phyloP scores from a whole-genome alignment of 2,888 invertebrate species.

The Drosophila ezoana region DNA sequence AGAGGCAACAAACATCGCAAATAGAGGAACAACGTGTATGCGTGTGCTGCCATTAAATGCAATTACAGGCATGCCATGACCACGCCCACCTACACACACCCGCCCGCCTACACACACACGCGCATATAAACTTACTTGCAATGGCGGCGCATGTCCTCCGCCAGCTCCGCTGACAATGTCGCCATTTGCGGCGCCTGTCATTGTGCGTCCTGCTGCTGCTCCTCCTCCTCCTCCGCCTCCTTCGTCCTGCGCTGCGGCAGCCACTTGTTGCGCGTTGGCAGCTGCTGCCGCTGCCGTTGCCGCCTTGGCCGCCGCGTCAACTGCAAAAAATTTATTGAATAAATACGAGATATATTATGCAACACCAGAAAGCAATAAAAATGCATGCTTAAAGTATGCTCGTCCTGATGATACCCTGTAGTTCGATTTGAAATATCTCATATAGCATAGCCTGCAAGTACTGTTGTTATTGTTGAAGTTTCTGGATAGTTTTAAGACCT shows the following conservation, averaged over 20 bases:
- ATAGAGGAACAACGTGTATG: slow-evolving; percentile 24
- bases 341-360: slow-evolving; percentile 25
- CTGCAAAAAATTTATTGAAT: slow-evolving; percentile 58
- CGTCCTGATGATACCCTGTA: neutral
- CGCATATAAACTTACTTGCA: slow-evolving; percentile 85
- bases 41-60: slow-evolving; percentile 62
- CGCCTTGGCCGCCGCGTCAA: slow-evolving; percentile 78
- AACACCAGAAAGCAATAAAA: slow-evolving; percentile 3
- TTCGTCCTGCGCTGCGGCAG: slow-evolving; percentile 82
- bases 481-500: too few relatives aligned
- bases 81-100: slow-evolving; percentile 41
- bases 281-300: slow-evolving; percentile 58
- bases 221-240: slow-evolving; percentile 36
- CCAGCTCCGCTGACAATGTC: slow-evolving; percentile 85
- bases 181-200: slow-evolving; percentile 87
- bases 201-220: slow-evolving; percentile 75
- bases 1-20: slow-evolving; percentile 32
- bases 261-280: slow-evolving; percentile 74
- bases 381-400: too few relatives aligned
- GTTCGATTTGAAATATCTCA: neutral
- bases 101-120: slow-evolving; percentile 4
- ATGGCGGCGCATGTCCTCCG: slow-evolving; percentile 86
- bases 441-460: too few relatives aligned
- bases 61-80: slow-evolving; percentile 62
- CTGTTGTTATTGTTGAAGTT: too few relatives aligned